A percentile compares a stretch with the other conserved stretches of the same genome.
phyloP scores from a whole-genome alignment of 2,113 vertebrate species.

The Hiodon tergisus region DNA sequence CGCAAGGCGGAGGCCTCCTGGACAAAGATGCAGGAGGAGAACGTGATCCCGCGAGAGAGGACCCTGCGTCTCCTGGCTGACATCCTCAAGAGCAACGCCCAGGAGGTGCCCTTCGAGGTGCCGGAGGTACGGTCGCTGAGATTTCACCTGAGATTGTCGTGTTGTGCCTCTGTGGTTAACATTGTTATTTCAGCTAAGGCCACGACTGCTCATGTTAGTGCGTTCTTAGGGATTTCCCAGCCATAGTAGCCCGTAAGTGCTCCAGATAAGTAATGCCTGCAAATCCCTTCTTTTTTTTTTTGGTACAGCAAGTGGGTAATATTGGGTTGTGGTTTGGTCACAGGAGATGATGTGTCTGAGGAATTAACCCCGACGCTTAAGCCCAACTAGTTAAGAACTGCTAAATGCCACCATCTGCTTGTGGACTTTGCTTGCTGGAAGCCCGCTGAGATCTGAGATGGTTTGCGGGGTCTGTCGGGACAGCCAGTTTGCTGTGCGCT shows the following conservation, averaged over 20 bases:
- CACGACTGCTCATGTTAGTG: not conserved
- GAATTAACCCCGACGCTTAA: slow-evolving; percentile 52
- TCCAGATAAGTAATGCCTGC: slow-evolving; percentile 18
- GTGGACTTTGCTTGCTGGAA: not conserved
- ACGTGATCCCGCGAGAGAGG: slow-evolving; percentile 75
- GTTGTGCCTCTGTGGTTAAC: not conserved
- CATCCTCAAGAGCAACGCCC: slow-evolving; percentile 70
- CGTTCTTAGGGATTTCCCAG: too few relatives aligned
- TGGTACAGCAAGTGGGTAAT: not conserved
- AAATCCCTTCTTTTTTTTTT: slow-evolving; percentile 44
- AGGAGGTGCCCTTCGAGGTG: slow-evolving; percentile 79
- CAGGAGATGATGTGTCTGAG: slow-evolving; percentile 29
- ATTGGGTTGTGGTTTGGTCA: slow-evolving; percentile 16
- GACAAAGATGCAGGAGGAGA: slow-evolving; percentile 96
- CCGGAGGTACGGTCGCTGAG: slow-evolving; percentile 70
- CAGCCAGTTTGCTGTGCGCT: slow-evolving; percentile 10
- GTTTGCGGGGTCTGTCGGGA: not conserved
- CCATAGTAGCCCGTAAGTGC: too few relatives aligned
- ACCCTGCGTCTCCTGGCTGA: slow-evolving; percentile 73
- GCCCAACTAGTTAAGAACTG: slow-evolving; percentile 51
- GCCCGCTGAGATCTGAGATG: too few relatives aligned
- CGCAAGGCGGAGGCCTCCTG: slow-evolving; percentile 73
- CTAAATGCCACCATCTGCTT: slow-evolving; percentile 58
- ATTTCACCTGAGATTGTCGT: not conserved
- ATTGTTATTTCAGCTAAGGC: not conserved